Percentiles rank a stretch among this genome's conserved stretches.
Evolutionary conservation across 1,140 invertebrate genomes (phyloP).

Genomic region (Alviniconcha marisindica): DNA sequence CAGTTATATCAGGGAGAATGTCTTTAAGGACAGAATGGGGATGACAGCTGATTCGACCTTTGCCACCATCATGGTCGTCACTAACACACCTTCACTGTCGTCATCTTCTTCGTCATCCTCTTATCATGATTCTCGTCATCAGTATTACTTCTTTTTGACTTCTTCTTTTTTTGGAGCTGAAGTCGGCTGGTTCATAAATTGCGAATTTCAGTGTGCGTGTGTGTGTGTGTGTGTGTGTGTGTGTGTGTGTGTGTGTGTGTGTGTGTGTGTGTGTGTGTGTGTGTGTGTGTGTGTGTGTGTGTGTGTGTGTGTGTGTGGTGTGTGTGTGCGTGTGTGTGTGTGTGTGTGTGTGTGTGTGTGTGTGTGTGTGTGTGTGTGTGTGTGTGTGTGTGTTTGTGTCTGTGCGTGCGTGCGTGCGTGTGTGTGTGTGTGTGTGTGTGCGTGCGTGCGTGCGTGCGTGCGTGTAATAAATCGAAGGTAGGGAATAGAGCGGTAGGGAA

Average conservation of each 20-base stretch:
- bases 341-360: background rate
- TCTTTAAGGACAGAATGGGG: too few species aligned
- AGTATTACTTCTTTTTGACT: too few species aligned
- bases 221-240: constrained; percentile 17
- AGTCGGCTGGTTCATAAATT: too few species aligned
- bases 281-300: background rate
- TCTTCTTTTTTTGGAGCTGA: too few species aligned
- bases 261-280: background rate
- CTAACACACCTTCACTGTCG: too few species aligned
- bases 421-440: constrained; percentile 10
- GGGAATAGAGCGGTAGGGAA: too few species aligned
- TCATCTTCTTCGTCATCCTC: too few species aligned
- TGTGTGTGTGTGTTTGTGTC: background rate
- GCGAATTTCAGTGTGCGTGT: constrained; percentile 1
- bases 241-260: background rate
- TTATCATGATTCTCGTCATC: too few species aligned
- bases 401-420: background rate
- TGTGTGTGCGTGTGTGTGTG: background rate
- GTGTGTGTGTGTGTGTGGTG: background rate
- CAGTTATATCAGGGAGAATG: too few species aligned
- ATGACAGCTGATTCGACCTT: too few species aligned
- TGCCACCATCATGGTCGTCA: too few species aligned
- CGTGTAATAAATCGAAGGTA: too few species aligned
- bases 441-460: background rate
- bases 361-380: background rate